phyloP scores from a whole-genome alignment of 2,113 vertebrate species.

The Marmota flaviventris region DNA sequence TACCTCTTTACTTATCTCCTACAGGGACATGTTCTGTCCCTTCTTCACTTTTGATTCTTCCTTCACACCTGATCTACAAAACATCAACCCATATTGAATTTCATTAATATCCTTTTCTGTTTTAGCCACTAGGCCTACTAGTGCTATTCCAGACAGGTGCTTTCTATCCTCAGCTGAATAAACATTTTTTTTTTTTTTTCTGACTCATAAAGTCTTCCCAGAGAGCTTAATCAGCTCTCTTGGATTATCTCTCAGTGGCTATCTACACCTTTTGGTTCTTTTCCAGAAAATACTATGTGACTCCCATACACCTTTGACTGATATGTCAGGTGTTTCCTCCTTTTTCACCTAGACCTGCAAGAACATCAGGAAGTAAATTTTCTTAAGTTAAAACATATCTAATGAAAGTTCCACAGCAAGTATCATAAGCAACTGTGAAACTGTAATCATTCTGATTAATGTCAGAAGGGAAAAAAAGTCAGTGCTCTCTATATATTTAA shows the following conservation, averaged over 20 bases:
- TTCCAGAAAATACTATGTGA: background rate
- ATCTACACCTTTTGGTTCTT: background rate
- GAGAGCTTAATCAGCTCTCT: background rate
- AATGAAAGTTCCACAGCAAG: background rate
- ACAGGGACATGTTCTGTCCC: background rate
- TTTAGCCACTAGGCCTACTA: background rate
- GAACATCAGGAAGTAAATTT: background rate
- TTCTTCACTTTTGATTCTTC: background rate
- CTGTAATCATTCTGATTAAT: background rate
- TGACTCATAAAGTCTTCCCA: background rate
- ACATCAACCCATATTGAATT: background rate
- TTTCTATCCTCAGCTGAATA: background rate
- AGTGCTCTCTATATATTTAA: background rate
- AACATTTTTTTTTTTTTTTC: background rate
- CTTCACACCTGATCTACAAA: background rate
- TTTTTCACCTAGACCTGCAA: background rate
- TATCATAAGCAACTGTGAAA: background rate
- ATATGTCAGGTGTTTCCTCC: background rate
- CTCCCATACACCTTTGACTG: background rate
- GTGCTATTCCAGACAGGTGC: background rate
- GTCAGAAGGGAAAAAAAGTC: background rate
- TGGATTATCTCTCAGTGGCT: background rate
- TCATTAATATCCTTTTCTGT: background rate
- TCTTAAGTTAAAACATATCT: background rate
- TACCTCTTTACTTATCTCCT: background rate